A percentile compares a stretch with the other conserved stretches of the same genome.
Evolutionary conservation across 2,888 invertebrate genomes (phyloP).

Genomic region (Candidula unifasciata): DNA sequence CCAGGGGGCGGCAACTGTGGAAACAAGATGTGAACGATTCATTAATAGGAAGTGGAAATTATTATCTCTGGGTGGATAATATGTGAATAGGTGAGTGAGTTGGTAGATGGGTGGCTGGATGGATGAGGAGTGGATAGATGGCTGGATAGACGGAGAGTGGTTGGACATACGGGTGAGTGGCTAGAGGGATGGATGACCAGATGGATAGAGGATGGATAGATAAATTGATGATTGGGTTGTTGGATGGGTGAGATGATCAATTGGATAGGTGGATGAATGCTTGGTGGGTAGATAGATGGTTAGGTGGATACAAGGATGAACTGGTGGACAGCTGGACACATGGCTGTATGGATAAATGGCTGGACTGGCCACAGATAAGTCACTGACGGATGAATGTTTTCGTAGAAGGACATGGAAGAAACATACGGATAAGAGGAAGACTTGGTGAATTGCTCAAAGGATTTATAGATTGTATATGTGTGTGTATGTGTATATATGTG

Average conservation of each 20-base stretch:
- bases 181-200: not conserved
- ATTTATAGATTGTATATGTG: not conserved
- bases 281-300: conserved; percentile 42
- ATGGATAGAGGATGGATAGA: not conserved
- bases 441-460: not conserved
- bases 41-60: conserved; percentile 11
- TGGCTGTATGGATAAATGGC: not conserved
- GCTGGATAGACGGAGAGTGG: not conserved
- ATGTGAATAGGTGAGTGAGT: not conserved
- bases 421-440: not conserved
- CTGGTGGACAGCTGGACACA: not conserved
- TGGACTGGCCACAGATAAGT: not conserved
- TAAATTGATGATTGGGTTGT: not conserved
- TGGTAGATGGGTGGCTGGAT: not conserved
- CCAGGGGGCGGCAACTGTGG: conserved; percentile 72
- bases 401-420: not conserved
- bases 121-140: not conserved
- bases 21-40: conserved; percentile 9
- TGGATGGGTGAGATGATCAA: not conserved
- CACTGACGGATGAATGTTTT: not conserved
- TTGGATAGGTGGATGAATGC: no score
- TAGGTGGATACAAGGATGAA: not conserved
- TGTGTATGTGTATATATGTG: no score
- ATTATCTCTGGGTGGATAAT: not conserved
- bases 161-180: not conserved